Base-by-base conservation (phyloP, 2,888 invertebrate species). In the Cheilosia impressa region DNA sequence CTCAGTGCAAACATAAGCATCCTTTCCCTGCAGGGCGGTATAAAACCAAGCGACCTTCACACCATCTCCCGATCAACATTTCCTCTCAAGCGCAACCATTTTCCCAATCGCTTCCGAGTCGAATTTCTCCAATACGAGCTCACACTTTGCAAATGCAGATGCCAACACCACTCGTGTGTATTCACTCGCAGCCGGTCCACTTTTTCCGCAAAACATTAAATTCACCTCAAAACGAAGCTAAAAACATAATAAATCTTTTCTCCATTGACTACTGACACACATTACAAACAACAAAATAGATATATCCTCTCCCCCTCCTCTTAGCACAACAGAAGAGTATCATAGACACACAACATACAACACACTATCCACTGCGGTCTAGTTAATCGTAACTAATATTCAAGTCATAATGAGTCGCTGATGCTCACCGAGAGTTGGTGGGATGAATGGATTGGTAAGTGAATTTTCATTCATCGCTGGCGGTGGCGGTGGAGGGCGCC, bases 381-480 rank as follows among this genome's bases (percentile, higher is more conserved):
- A 84, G 75, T 84, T 84, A 80, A 76, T 84, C 55, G 69, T 66
- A 80, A 69, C 75, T 52, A 69, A 79, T 79, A 84, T 76, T 66
- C 58, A 24, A 34, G 34, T 19, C 50, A 50, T 73, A 63, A 73
- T 83, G 65, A 68, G 52, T 41, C 63, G 77, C 60, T 52, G 31
- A 31, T 31, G 60, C 22, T 62, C 71, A 34, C 71, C 22, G 50
- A 34, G 9, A 66, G 68, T 55, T 57, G 62, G 24, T 66, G 84
- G 84, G 80, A 75, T 84, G 79, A 79, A 79, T 84, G 58, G 75
- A 76, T 80, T 80, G 58, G 75, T 84, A 84, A 84, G 80, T 84
- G 84, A 84, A 84, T 80, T 80, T 75, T 75, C 69, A 73, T 71
- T 78, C 22, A 52, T 10, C 13, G 50, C 9, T 13, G 43, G 53